These are phyloP conservation scores for Mixornis gularis DNA, from an alignment of 2,113 vertebrate genomes.

Conservation along the genomic window DNA sequence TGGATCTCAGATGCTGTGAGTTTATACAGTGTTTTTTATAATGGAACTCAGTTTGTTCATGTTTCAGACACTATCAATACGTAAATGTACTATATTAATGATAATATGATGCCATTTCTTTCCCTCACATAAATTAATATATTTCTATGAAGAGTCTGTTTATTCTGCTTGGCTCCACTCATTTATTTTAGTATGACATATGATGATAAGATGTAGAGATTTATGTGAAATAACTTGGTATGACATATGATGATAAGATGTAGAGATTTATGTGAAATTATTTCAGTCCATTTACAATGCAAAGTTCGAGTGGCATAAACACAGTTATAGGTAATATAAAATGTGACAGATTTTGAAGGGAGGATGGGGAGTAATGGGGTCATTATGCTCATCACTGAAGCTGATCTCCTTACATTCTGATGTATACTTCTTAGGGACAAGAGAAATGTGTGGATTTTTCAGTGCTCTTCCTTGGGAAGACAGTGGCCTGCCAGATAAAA, in stretches of 20 bases:
- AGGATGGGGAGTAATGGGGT: background rate
- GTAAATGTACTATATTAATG: background rate
- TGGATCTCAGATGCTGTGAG: background rate
- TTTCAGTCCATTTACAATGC: background rate
- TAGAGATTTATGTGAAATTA: background rate
- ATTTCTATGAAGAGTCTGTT: background rate
- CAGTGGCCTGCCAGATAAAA: background rate
- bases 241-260: background rate
- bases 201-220: background rate
- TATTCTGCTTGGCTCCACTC: background rate
- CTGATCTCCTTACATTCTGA: accelerated
- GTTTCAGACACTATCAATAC: background rate
- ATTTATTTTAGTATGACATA: background rate
- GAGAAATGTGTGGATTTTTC: background rate
- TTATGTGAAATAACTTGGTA: background rate
- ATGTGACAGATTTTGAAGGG: background rate
- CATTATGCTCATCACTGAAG: background rate
- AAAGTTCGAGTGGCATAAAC: background rate
- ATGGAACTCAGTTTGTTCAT: background rate
- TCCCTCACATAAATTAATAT: background rate
- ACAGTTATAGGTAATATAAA: background rate
- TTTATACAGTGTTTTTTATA: background rate
- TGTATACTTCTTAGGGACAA: background rate
- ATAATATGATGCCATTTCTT: background rate
- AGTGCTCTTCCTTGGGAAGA: background rate